A percentile compares a stretch with the other conserved stretches of the same genome.
phyloP scores from a whole-genome alignment of 2,113 vertebrate species.

The Erpornis zantholeuca region DNA sequence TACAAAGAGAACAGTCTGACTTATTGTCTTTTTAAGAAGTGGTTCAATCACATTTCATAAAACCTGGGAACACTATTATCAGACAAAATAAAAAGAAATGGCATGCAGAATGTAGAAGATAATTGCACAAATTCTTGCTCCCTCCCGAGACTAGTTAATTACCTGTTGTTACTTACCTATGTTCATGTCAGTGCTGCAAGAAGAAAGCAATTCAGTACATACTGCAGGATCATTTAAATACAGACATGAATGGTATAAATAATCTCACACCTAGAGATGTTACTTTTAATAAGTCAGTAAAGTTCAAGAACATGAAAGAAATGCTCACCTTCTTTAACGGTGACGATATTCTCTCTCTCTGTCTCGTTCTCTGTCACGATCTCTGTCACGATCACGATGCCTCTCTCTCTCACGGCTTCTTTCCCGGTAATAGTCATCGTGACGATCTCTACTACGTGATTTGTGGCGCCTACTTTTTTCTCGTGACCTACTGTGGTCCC shows the following conservation, averaged over 20 bases:
- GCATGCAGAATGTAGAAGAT: slow-evolving; percentile 12
- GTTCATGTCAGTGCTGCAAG: slow-evolving; percentile 45
- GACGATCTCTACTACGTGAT: slow-evolving; percentile 94
- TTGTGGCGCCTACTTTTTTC: slow-evolving; percentile 97
- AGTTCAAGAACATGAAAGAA: neutral
- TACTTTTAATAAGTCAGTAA: neutral
- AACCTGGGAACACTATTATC: neutral
- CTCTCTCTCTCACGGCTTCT: slow-evolving; percentile 94
- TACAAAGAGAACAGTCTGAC: slow-evolving; percentile 13
- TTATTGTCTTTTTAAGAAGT: neutral
- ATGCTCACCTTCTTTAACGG: slow-evolving; percentile 89
- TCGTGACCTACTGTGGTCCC: slow-evolving; percentile 96
- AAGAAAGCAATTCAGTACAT: slow-evolving; percentile 59
- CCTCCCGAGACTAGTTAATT: slow-evolving; percentile 44
- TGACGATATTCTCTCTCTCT: slow-evolving; percentile 94
- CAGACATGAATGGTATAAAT: slow-evolving; percentile 46
- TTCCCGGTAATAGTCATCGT: slow-evolving; percentile 97
- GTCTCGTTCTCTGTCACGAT: slow-evolving; percentile 91
- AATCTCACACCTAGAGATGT: slow-evolving; percentile 26
- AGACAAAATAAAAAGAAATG: neutral
- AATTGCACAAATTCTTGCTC: neutral
- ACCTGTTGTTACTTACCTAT: slow-evolving; percentile 72
- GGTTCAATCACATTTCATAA: neutral
- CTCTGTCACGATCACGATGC: slow-evolving; percentile 91
- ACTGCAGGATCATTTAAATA: slow-evolving; percentile 41